Percentiles rank a stretch among this genome's conserved stretches.
Evolutionary conservation across 2,888 invertebrate species (phyloP).

Genomic region (Agrochola circellaris): DNA sequence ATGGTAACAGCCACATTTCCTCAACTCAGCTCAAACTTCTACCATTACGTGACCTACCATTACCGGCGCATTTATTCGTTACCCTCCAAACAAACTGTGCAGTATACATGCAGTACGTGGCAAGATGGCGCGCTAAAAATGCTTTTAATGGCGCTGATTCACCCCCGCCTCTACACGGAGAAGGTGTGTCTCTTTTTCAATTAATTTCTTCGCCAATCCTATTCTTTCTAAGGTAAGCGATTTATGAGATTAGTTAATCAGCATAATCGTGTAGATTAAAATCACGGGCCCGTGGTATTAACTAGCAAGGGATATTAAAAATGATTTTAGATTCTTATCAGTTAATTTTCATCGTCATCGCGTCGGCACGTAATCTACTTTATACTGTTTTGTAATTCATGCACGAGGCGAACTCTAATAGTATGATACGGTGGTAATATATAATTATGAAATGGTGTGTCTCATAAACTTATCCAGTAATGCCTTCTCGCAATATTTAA

Average conservation of each 20-base stretch:
- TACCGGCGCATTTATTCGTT: slow-evolving; percentile 26
- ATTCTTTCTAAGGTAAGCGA: slow-evolving; percentile 56
- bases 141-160: slow-evolving; percentile 55
- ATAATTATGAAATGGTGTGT: background rate
- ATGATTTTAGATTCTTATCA: slow-evolving; percentile 15
- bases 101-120: slow-evolving; percentile 41
- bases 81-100: slow-evolving; percentile 16
- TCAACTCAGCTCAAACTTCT: slow-evolving; percentile 19
- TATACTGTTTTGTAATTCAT: background rate
- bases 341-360: slow-evolving; percentile 25
- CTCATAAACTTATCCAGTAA: slow-evolving; percentile 17
- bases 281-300: slow-evolving; percentile 28
- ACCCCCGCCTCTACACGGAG: slow-evolving; percentile 60
- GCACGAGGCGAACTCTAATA: background rate
- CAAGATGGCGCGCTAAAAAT: slow-evolving; percentile 64
- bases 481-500: background rate
- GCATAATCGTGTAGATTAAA: slow-evolving; percentile 55
- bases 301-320: slow-evolving; percentile 19
- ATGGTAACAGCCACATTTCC: slow-evolving; percentile 16
- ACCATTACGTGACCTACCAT: slow-evolving; percentile 18
- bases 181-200: slow-evolving; percentile 67
- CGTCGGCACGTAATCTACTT: background rate
- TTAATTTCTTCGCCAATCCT: slow-evolving; percentile 54
- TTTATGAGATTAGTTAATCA: slow-evolving; percentile 63
- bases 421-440: too few relatives aligned